Evolutionary conservation across 2,113 vertebrate species (phyloP).

Genomic region (Asarcornis scutulata): DNA sequence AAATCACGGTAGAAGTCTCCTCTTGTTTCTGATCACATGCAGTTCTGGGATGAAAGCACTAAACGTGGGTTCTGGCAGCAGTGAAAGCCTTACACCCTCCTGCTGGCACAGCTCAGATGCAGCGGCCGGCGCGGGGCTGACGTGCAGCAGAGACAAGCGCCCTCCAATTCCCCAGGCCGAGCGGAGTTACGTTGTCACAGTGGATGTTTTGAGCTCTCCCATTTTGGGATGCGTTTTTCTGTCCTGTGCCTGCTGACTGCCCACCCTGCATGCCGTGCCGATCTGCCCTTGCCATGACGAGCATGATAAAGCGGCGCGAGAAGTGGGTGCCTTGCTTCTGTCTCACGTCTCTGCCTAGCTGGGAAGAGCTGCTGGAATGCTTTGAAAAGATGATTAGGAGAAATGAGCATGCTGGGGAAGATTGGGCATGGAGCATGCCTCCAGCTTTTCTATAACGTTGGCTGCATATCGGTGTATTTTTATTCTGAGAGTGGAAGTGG

Average conservation of each 20-base stretch:
- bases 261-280: neutral
- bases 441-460: accelerated
- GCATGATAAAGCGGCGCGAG: neutral
- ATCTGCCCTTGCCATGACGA: accelerated
- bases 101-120: neutral
- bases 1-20: neutral
- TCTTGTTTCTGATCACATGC: neutral
- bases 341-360: neutral
- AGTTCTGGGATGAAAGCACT: neutral
- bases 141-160: neutral
- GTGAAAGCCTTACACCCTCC: neutral
- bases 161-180: neutral
- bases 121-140: neutral
- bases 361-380: neutral
- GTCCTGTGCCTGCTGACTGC: neutral
- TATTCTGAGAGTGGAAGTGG: too few relatives aligned
- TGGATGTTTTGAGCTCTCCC: slow-evolving; percentile 52
- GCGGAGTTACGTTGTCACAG: neutral
- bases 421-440: accelerated
- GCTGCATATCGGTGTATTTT: accelerated
- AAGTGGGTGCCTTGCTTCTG: neutral
- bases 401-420: neutral
- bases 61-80: neutral
- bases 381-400: accelerated
- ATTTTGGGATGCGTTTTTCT: neutral